Evolutionary conservation across 2,888 invertebrate species (phyloP).

Genomic region (Herminia tarsipennalis): DNA sequence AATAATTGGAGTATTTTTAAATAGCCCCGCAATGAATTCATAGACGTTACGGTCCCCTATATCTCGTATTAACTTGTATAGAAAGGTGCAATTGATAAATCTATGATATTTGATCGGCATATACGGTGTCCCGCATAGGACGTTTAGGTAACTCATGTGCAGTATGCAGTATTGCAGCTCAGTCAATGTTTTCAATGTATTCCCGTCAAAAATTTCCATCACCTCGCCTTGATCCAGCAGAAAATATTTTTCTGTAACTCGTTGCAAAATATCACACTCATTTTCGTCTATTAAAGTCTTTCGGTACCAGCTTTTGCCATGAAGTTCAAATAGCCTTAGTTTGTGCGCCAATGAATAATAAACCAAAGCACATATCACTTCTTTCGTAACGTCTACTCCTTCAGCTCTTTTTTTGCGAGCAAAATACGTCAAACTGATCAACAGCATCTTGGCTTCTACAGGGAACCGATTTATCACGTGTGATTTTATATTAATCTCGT

Average conservation of each 20-base stretch:
- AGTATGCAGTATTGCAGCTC: slow-evolving; percentile 52
- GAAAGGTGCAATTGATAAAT: slow-evolving; percentile 49
- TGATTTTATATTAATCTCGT: slow-evolving; percentile 19
- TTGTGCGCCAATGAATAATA: slow-evolving; percentile 8
- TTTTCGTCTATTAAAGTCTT: no score
- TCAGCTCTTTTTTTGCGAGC: slow-evolving; percentile 31
- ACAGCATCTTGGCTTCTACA: slow-evolving; percentile 41
- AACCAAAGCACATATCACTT: slow-evolving; percentile 47
- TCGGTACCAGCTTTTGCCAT: not conserved
- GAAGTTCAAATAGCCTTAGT: slow-evolving; percentile 2
- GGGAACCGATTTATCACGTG: slow-evolving; percentile 33
- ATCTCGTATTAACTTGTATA: slow-evolving; percentile 40
- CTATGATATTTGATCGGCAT: slow-evolving; percentile 38
- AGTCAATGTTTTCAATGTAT: slow-evolving; percentile 36
- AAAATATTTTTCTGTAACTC: slow-evolving; percentile 29
- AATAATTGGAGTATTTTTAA: not conserved
- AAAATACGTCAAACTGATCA: slow-evolving; percentile 52
- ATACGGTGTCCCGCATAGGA: slow-evolving; percentile 50
- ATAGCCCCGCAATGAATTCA: not conserved
- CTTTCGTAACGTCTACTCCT: slow-evolving; percentile 15
- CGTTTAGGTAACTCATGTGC: slow-evolving; percentile 53
- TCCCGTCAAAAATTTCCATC: slow-evolving; percentile 26
- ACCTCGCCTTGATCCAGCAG: slow-evolving; percentile 9
- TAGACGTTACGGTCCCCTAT: slow-evolving; percentile 5
- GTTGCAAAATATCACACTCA: not conserved